Evolutionary conservation across 1,140 invertebrate species (phyloP), one percentile per base, ranked within the genome.

Genomic region (Venustaconcha ellipsiformis): DNA sequence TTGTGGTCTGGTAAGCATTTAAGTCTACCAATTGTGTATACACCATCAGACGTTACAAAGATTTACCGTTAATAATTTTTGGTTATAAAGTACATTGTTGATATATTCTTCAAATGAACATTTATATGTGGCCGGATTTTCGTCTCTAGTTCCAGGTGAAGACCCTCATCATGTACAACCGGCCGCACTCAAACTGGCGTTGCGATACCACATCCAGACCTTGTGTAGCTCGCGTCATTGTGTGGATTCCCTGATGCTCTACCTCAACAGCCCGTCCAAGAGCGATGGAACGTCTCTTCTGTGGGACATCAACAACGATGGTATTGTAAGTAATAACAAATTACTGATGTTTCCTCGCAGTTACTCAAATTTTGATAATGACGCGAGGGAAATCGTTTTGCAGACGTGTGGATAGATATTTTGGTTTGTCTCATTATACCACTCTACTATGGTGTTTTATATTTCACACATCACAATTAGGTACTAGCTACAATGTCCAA

Each of bases 231-330:
- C 88, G 1, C 72, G 86, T 0, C 89, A 91, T 69, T 92, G 92
- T 70, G 90, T 90, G 4, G 92, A 92, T 79, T 89, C 91, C 2
- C 83, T 92, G 0, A 87, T 92, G 30, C 70, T 92, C 23, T 92
- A 92, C 77, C 74, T 92, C 72, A 91, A 91, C 75, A 91, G 88
- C 71, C 92, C 92, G 0, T 84, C 91, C 0, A 87, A 83, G 67
- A 86, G 81, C 26, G 91, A 92, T 71, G 92, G 92, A 17, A 87
- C 90, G 17, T 85, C 87, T 11, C 82, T 92, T 1, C 88, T 92
- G 0, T 92, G 92, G 92, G 92, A 92, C 82, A 72, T 88, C 58
- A 88, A 92, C 75, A 78, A 84, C 6, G 90, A 92, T 83, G 92
- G 92, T 78, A 79, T 90, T 84, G 92, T 92, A 85, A 85, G 87